phyloP scores from a whole-genome alignment of 2,888 invertebrate genomes.

The Silvanus unidentatus region DNA sequence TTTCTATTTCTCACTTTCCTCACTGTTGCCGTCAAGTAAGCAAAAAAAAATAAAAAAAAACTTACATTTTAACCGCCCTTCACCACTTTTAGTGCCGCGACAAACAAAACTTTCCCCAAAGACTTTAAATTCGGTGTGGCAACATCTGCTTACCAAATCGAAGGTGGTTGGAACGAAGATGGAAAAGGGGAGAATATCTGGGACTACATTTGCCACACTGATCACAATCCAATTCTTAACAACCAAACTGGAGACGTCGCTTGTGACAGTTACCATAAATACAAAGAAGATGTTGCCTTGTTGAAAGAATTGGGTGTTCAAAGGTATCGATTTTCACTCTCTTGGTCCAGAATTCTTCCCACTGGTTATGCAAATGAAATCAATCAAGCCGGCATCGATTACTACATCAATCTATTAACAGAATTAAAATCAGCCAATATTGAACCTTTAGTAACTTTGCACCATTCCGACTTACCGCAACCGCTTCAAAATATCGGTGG shows the following conservation, averaged over 20 bases:
- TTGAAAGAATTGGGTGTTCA: slow-evolving; percentile 52
- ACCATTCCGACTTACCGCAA: slow-evolving; percentile 54
- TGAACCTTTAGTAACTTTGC: slow-evolving; percentile 50
- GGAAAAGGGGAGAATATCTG: slow-evolving; percentile 62
- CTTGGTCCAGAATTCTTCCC: slow-evolving; percentile 48
- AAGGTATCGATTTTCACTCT: slow-evolving; percentile 47
- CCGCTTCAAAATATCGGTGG: slow-evolving; percentile 41
- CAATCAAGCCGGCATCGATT: slow-evolving; percentile 61
- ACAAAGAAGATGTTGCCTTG: slow-evolving; percentile 56
- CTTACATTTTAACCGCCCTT: no score
- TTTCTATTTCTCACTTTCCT: no score
- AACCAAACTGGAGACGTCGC: slow-evolving; percentile 56
- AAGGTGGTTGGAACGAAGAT: slow-evolving; percentile 23
- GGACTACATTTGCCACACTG: slow-evolving; percentile 57
- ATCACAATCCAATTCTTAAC: slow-evolving; percentile 50
- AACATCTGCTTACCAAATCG: slow-evolving; percentile 22
- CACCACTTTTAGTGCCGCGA: no score
- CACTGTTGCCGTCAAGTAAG: no score
- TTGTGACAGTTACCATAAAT: slow-evolving; percentile 61
- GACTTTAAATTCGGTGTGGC: slow-evolving; percentile 20
- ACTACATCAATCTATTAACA: slow-evolving; percentile 22
- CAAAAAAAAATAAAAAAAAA: no score
- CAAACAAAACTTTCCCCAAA: slow-evolving; percentile 14
- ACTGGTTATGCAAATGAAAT: slow-evolving; percentile 58
- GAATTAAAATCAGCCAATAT: slow-evolving; percentile 50